These are phyloP conservation scores for Meliscaeva auricollis DNA, from an alignment of 2,888 invertebrate species.

Conservation along the genomic window DNA sequence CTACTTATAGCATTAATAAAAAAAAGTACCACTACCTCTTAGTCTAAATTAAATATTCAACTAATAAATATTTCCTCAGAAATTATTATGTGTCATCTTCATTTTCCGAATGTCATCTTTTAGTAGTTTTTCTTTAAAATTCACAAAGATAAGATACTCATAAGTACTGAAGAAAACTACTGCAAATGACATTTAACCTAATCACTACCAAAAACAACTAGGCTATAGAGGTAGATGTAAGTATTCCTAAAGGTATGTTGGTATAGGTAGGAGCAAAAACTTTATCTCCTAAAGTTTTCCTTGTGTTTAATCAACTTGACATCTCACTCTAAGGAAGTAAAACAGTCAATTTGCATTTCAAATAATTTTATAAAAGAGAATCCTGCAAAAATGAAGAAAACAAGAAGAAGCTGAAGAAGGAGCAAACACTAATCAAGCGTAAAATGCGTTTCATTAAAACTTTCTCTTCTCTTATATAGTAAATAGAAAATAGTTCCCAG, in stretches of 20 bases:
- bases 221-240: background rate
- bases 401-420: background rate
- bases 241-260: background rate
- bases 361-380: slow-evolving; percentile 25
- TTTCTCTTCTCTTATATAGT: slow-evolving; percentile 24
- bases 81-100: too few species aligned
- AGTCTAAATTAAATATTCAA: too few species aligned
- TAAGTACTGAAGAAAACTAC: background rate
- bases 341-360: slow-evolving; percentile 69
- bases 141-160: background rate
- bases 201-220: background rate
- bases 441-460: slow-evolving; percentile 71
- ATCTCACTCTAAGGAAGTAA: slow-evolving; percentile 36
- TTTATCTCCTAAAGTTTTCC: slow-evolving; percentile 21
- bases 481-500: background rate
- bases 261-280: background rate
- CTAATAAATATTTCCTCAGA: too few species aligned
- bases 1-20: too few species aligned
- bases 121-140: background rate
- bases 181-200: background rate
- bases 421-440: slow-evolving; percentile 32
- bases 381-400: background rate
- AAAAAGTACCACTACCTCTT: too few species aligned
- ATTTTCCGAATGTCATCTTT: background rate
- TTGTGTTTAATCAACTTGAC: slow-evolving; percentile 20